Conservation (phyloP, 2,888 invertebrate genomes). For the Sisyra nigra region DNA sequence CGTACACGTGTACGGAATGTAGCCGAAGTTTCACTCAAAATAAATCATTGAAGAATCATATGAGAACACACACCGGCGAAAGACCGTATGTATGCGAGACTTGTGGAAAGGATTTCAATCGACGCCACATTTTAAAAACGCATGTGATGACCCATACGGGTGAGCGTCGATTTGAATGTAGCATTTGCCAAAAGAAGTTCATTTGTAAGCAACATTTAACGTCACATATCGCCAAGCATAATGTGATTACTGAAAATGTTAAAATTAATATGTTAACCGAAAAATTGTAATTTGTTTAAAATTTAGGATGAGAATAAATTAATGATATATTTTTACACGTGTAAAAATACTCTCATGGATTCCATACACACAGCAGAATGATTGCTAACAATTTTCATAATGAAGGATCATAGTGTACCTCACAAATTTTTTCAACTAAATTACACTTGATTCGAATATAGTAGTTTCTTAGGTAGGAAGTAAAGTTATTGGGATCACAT, state of each 20-base stretch:
- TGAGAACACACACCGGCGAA: constrained; percentile 7
- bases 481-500: no score
- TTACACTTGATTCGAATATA: no score
- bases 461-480: no score
- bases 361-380: no score
- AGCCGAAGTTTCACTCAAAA: constrained; percentile 6
- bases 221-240: constrained; percentile 6
- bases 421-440: no score
- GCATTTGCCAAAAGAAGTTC: constrained; percentile 2
- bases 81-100: constrained; percentile 7
- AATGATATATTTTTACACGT: no score
- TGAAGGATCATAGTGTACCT: no score
- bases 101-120: constrained; percentile 6
- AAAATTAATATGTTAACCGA: background rate
- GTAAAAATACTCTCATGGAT: no score
- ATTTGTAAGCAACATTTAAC: constrained; percentile 7
- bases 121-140: constrained; percentile 6
- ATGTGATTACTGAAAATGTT: background rate
- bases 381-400: no score
- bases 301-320: no score
- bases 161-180: constrained; percentile 3
- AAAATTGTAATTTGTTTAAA: no score
- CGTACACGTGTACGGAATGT: constrained; percentile 5
- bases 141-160: constrained; percentile 8
- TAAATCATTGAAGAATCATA: constrained; percentile 8